phyloP scores from a whole-genome alignment of 2,113 vertebrate genomes.

The Oreochromis niloticus region DNA sequence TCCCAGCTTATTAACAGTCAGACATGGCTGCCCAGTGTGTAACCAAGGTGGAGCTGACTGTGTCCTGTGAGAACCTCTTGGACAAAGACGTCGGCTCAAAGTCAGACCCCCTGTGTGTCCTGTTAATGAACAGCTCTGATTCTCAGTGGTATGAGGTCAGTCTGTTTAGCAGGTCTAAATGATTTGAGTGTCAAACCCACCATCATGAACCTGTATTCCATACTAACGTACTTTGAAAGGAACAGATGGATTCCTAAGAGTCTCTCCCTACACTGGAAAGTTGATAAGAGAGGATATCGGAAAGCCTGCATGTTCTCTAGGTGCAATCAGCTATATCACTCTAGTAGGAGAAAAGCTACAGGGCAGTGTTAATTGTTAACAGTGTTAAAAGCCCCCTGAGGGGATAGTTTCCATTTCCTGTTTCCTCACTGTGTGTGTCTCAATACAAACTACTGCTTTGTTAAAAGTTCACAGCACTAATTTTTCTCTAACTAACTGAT shows the following conservation, averaged over 20 bases:
- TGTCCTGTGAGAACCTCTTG: conserved; percentile 84
- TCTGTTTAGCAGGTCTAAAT: neutral
- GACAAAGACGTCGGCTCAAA: conserved; percentile 85
- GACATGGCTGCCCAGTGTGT: conserved; percentile 86
- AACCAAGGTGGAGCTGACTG: conserved; percentile 81
- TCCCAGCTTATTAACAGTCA: neutral
- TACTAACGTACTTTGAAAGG: neutral
- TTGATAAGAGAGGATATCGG: neutral
- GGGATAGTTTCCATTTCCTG: neutral
- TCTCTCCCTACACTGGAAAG: neutral
- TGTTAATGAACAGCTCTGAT: conserved; percentile 61
- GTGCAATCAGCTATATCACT: neutral
- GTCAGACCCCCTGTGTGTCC: conserved; percentile 86
- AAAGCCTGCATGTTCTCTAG: too few relatives aligned
- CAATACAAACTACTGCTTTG: neutral
- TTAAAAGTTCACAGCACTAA: neutral
- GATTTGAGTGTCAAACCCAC: neutral
- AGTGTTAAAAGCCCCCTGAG: neutral
- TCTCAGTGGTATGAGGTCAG: conserved; percentile 64
- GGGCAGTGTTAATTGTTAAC: neutral
- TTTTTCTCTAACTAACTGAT: neutral
- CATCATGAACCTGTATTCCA: fast-evolving
- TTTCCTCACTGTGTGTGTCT: neutral
- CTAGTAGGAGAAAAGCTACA: neutral
- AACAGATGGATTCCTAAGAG: neutral